A percentile compares a stretch with the other conserved stretches of the same genome.
Conservation (phyloP, 2,888 invertebrate species). For the Abrostola triplasia region DNA sequence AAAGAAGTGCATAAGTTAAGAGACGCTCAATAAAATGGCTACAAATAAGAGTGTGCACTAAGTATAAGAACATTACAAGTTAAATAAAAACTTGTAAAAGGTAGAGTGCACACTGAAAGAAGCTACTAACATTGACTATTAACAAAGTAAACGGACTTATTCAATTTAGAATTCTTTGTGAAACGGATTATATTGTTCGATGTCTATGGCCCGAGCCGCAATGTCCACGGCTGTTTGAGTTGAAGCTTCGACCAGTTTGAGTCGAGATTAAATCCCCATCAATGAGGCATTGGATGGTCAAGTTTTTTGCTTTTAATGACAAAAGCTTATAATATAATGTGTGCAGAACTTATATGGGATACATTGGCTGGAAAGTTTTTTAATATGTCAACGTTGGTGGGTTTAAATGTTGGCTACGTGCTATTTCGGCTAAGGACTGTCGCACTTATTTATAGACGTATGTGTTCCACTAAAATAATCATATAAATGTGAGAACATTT, state of each 20-base stretch:
- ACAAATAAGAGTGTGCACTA: too few relatives aligned
- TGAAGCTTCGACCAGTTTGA: slow-evolving; percentile 63
- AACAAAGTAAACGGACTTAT: slow-evolving; percentile 28
- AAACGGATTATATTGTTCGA: slow-evolving; percentile 52
- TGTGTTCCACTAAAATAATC: too few relatives aligned
- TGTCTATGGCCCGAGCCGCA: slow-evolving; percentile 30
- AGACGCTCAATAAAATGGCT: too few relatives aligned
- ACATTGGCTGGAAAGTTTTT: slow-evolving; percentile 33
- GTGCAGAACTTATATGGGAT: slow-evolving; percentile 21
- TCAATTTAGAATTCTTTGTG: slow-evolving; percentile 49
- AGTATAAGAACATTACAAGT: too few relatives aligned
- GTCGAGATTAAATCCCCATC: slow-evolving; percentile 56
- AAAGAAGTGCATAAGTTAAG: too few relatives aligned
- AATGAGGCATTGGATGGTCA: slow-evolving; percentile 22
- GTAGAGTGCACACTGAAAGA: neutral
- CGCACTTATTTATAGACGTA: too few relatives aligned
- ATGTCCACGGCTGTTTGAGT: slow-evolving; percentile 65
- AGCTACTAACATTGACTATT: slow-evolving; percentile 6
- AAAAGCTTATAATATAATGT: slow-evolving; percentile 38
- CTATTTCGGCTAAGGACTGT: neutral
- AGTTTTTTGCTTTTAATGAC: slow-evolving; percentile 39
- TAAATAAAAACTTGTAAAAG: too few relatives aligned
- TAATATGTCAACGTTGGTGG: slow-evolving; percentile 12
- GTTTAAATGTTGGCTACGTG: neutral
- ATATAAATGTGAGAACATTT: too few relatives aligned